Conservation (phyloP, 2,888 invertebrate genomes). For the Geotrupes spiniger region DNA sequence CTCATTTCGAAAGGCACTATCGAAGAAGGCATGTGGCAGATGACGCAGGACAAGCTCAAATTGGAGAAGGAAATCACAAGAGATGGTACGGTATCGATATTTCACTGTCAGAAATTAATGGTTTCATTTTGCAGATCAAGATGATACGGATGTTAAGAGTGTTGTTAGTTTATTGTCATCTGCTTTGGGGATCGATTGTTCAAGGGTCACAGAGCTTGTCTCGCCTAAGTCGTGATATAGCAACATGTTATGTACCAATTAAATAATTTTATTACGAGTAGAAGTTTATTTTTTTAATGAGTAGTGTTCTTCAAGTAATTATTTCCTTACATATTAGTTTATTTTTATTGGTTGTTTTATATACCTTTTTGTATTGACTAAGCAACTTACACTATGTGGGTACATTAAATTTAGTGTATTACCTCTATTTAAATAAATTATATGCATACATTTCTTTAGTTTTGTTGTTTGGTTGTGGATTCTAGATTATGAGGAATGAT, state of each 20-base stretch:
- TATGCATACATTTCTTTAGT: too few relatives aligned
- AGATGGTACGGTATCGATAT: slow-evolving; percentile 38
- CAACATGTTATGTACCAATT: not conserved
- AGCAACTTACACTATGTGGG: too few relatives aligned
- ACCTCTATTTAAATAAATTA: too few relatives aligned
- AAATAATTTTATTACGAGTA: too few relatives aligned
- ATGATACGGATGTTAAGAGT: slow-evolving; percentile 71
- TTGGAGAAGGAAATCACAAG: slow-evolving; percentile 84
- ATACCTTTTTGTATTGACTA: too few relatives aligned
- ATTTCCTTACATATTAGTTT: too few relatives aligned
- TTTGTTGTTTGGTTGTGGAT: too few relatives aligned
- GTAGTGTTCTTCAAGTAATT: too few relatives aligned
- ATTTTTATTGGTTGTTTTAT: too few relatives aligned
- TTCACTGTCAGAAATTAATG: slow-evolving; percentile 1
- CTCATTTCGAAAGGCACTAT: slow-evolving; percentile 83
- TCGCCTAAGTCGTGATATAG: slow-evolving; percentile 35
- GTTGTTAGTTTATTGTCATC: slow-evolving; percentile 77
- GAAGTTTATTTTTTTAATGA: too few relatives aligned
- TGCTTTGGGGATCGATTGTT: slow-evolving; percentile 63
- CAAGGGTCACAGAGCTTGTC: slow-evolving; percentile 39
- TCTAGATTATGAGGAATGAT: too few relatives aligned
- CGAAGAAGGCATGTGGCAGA: slow-evolving; percentile 88
- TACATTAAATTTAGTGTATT: too few relatives aligned
- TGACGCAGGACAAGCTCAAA: slow-evolving; percentile 87
- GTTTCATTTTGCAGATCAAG: slow-evolving; percentile 59